A percentile compares a stretch with the other conserved stretches of the same genome.
These are phyloP conservation scores for Dolichotis patagonum DNA, from an alignment of 2,113 vertebrate species.

Conservation along the genomic window DNA sequence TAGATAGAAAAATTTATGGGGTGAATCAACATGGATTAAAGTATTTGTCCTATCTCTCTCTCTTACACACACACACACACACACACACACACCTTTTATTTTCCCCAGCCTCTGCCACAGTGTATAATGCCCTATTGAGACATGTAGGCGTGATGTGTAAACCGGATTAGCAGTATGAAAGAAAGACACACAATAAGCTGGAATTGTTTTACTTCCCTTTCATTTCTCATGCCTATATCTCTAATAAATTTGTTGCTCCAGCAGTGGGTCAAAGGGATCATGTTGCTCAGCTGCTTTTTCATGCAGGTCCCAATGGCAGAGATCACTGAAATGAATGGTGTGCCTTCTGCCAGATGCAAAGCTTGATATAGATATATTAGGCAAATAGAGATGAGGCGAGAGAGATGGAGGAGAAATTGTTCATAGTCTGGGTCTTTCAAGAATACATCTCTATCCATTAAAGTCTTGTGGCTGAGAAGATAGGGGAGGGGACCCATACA, in stretches of 20 bases:
- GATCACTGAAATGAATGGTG: conserved; percentile 78
- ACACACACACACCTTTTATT: conserved; percentile 87
- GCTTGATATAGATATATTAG: conserved; percentile 64
- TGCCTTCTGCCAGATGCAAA: conserved; percentile 81
- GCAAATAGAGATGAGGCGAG: background rate
- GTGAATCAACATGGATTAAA: conserved; percentile 79
- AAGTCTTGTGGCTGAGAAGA: conserved; percentile 43
- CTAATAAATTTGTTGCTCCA: conserved; percentile 91
- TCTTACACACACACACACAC: background rate
- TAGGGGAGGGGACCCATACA: background rate
- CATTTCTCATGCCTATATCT: conserved; percentile 90
- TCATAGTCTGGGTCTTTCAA: conserved; percentile 35
- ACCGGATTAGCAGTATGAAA: conserved; percentile 92
- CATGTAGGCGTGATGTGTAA: conserved; percentile 91
- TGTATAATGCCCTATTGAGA: conserved; percentile 91
- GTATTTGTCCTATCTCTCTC: conserved; percentile 52
- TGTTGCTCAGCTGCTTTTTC: conserved; percentile 80
- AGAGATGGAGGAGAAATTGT: background rate
- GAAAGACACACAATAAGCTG: conserved; percentile 90
- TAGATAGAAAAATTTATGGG: conserved; percentile 74
- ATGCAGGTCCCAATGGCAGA: conserved; percentile 77
- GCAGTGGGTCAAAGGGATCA: conserved; percentile 88
- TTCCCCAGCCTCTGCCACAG: conserved; percentile 87
- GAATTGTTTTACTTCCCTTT: conserved; percentile 92
- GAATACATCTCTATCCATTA: conserved; percentile 51